Base-by-base conservation (phyloP, 2,797 vertebrate genomes). In the Coccyzus lansbergi region DNA sequence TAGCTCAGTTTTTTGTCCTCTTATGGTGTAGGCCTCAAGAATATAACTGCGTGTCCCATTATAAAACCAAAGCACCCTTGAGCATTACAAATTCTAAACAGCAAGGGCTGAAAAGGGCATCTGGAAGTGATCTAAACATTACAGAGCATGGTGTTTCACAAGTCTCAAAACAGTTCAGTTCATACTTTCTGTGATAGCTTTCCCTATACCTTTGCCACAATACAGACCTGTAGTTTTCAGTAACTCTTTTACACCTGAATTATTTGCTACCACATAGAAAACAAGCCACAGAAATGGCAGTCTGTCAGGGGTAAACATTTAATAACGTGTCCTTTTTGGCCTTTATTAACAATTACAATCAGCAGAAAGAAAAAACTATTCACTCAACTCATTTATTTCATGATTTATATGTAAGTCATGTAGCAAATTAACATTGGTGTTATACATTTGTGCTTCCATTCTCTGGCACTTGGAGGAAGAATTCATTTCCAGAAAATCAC, bases 401-500 rank as follows among this genome's bases (percentile, higher is more conserved):
- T 86, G 84, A 95, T 96, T 97, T 93, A 93, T 96, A 82, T 77
- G 63, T 77, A 95, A 86, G 93, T 91, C 92, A 94, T 85, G 78
- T 92, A 96, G 94, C 89, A 97, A 97, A 62, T 96, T 83, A 95
- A 95, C 83, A 92, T 76, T 53, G 95, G 86, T 93, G 90, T 95
- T 91, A 93, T 51, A 96, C 91, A 90, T 92, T 98, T 98, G 97
- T 98, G 97, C 98, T 98, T 98, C 96, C 95, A 0, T 95, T 97
- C 93, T 95, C 95, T 96, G 96, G 96, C 94, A 97, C 97, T 97
- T 98, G 84, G 95, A 97, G 91, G 95, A 96, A 86, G 74, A 96
- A 95, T 90, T 93, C 56, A 75, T 89, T 96, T 96, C 95, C 95
- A 81, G 65, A 78, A 33, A 80, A 85, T 99, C 98, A 99, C 99